Evolutionary conservation across 2,797 vertebrate species (phyloP).

Genomic region (Merluccius polli): DNA sequence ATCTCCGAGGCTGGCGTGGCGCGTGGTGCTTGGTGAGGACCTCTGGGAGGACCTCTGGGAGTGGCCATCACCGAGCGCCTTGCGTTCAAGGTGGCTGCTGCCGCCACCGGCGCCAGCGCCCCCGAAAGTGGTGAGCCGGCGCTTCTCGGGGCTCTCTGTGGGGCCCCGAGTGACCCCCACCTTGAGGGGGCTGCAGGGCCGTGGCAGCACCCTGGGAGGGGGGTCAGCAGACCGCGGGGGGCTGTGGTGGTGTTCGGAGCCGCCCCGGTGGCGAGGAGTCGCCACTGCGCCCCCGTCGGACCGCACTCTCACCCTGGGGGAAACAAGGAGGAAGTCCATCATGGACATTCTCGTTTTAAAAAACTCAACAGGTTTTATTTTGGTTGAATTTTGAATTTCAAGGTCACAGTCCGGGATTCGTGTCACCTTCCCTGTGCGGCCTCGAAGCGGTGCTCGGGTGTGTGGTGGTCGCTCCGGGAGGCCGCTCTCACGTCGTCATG

Average conservation of each 20-base stretch:
- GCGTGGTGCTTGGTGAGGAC: conserved; percentile 76
- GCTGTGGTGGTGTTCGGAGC: conserved; percentile 83
- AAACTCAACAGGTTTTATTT: too few relatives aligned
- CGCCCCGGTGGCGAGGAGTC: conserved; percentile 82
- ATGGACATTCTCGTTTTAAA: not conserved
- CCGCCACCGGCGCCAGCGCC: conserved; percentile 66
- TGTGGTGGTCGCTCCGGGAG: conserved; percentile 83
- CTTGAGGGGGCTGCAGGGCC: conserved; percentile 92
- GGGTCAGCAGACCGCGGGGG: conserved; percentile 79
- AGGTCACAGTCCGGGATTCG: not conserved
- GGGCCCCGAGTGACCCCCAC: conserved; percentile 75
- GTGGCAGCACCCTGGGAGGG: conserved; percentile 84
- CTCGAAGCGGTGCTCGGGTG: conserved; percentile 83
- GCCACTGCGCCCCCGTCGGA: conserved; percentile 83
- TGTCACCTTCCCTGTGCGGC: conserved; percentile 83
- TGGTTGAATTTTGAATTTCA: not conserved
- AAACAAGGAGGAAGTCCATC: not conserved
- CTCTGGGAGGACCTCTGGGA: conserved; percentile 57
- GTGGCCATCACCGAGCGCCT: conserved; percentile 77
- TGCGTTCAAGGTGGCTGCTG: conserved; percentile 85
- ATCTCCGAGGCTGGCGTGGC: conserved; percentile 89
- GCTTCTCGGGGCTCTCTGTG: conserved; percentile 87
- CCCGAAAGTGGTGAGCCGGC: conserved; percentile 85
- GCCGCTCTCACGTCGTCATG: conserved; percentile 79
- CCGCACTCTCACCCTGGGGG: conserved; percentile 79